A percentile compares a stretch with the other conserved stretches of the same genome.
These are phyloP conservation scores for Microcebus lehilahytsara DNA, from an alignment of 2,113 vertebrate genomes.

Conservation along the genomic window DNA sequence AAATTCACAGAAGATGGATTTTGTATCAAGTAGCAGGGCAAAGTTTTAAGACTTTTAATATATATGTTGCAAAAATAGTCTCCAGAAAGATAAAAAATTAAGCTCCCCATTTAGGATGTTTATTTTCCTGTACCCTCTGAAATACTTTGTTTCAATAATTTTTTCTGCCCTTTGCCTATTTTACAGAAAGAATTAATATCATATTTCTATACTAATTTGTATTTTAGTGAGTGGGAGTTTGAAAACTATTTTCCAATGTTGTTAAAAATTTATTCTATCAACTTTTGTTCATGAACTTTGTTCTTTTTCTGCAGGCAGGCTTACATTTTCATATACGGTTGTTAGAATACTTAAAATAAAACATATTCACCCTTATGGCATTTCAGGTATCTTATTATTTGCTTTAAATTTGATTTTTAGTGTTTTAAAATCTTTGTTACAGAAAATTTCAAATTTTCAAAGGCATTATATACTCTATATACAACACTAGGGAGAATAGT, in stretches of 20 bases:
- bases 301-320: background rate
- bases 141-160: background rate
- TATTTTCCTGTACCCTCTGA: background rate
- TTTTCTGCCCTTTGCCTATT: background rate
- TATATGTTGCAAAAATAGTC: background rate
- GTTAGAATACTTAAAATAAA: background rate
- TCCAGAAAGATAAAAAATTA: background rate
- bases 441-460: background rate
- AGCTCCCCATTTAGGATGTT: background rate
- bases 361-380: background rate
- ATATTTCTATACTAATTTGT: background rate
- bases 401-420: slow-evolving; percentile 1
- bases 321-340: background rate
- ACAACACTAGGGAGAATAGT: background rate
- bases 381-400: background rate
- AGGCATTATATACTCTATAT: background rate
- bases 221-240: background rate
- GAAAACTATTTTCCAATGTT: background rate
- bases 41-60: background rate
- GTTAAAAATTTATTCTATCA: background rate
- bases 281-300: background rate
- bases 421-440: background rate
- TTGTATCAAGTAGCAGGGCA: background rate
- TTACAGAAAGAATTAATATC: background rate
- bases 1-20: background rate